Evolutionary conservation across 1,140 invertebrate species (phyloP).

Genomic region (Homarus americanus): DNA sequence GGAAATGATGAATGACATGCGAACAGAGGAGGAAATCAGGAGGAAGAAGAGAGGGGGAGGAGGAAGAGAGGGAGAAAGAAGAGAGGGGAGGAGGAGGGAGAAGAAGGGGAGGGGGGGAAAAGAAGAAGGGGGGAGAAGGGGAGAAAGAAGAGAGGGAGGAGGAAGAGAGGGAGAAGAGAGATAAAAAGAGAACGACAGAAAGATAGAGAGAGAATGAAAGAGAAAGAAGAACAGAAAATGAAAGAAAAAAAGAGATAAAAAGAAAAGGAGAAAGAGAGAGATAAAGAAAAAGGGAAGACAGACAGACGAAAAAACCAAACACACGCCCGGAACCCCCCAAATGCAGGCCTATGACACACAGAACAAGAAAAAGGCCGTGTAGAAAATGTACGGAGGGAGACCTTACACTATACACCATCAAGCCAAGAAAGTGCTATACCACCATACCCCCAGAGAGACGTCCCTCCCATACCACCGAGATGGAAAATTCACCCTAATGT

Average conservation of each 20-base stretch:
- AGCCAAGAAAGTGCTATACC: not conserved
- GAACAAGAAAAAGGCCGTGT: conserved; percentile 32
- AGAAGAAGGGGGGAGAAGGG: not conserved
- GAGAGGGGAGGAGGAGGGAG: not conserved
- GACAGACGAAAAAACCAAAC: conserved; percentile 31
- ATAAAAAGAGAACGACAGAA: not conserved
- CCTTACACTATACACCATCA: not conserved
- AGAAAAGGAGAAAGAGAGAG: not conserved
- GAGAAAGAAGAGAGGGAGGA: not conserved
- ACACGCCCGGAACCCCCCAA: no score
- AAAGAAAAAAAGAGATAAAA: not conserved
- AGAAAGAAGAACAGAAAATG: not conserved
- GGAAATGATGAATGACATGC: not conserved
- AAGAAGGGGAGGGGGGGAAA: not conserved
- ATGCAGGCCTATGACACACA: conserved; percentile 57
- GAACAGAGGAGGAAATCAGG: not conserved
- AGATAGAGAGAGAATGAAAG: not conserved
- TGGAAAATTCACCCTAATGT: conserved; percentile 1
- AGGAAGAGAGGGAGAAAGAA: not conserved
- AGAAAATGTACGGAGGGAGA: conserved; percentile 38
- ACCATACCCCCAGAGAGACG: not conserved
- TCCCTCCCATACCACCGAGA: not conserved
- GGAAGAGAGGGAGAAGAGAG: not conserved
- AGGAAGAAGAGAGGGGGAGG: not conserved
- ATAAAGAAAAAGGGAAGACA: conserved; percentile 43